Evolutionary conservation across 2,113 vertebrate genomes (phyloP), one percentile per base, ranked within the genome.

Genomic region (Larimichthys crocea): DNA sequence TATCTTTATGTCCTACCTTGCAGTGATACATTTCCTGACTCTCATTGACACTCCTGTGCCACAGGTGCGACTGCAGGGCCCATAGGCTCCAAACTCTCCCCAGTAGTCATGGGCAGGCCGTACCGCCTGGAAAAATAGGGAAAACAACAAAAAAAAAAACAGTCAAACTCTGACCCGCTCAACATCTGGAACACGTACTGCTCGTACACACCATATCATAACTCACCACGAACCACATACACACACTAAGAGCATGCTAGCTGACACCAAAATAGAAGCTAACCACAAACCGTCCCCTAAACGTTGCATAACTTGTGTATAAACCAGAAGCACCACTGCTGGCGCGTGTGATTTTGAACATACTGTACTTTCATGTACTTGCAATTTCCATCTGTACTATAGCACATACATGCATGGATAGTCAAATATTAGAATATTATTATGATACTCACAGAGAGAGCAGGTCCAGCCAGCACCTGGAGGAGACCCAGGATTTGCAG

Each of bases 11-110:
- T 29, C 46, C 19, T 79, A 94, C 93, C 94, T 94, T 20, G 89
- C 88, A 0, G 89, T 94, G 44, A 92, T 84, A 24, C 94, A 95
- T 63, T 75, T 90, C 81, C 94, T 93, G 46, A 79, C 93, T 73
- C 92, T 93, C 88, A 89, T 76, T 50, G 91, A 76, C 46, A 95
- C 91, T 49, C 94, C 94, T 5, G 86, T 93, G 26, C 94, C 94
- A 69, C 95, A 95, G 68, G 91, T 93, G 15, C 94, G 92, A 48
- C 93, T 95, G 87, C 95, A 95, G n/a, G 91, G 80, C 24, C 94
- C 93, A 57, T 88, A 94, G 35, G 91, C 71, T 53, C 92, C 92
- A 59, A 92, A 95, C 61, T 93, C 89, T 14, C 88, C 92, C 92
- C 93, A 95, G 83, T 85, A 82, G 74, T 94, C 94, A 42, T 86